Base-by-base conservation (phyloP, 2,797 vertebrate genomes). In the Sebastes flavidus region DNA sequence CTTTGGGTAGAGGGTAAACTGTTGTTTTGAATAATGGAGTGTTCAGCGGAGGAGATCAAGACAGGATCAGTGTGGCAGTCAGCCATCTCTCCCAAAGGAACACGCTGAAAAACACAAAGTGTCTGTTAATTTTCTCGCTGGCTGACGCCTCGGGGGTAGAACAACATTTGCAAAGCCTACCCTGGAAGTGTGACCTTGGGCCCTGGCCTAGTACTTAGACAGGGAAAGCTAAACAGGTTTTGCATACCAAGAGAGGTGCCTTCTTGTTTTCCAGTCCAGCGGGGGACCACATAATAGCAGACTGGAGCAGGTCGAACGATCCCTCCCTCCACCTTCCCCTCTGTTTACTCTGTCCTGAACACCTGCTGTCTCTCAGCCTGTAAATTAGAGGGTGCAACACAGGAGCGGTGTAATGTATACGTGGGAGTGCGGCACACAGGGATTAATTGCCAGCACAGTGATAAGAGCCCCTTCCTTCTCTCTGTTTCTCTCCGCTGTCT, bases 341-440 rank as follows among this genome's bases (percentile, higher is more conserved):
- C 84, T 91, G 87, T 92, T 91, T 92, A 90, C 89, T 87, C 75
- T 85, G 87, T 92, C 87, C 87, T 61, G 87, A 89, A 90, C 92
- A 89, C 89, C 90, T 94, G 92, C 90, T 91, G 84, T 91, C 85
- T 87, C 88, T 87, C 84, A 77, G 90, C 84, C 78, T 88, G 90
- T 83, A 92, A 94, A 95, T 94, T 88, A 94, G 89, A 88, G 85
- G 82, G 79, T 84, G 78, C 84, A 87, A 76, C 87, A 87, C 81
- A 81, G 80, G 78, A 81, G 77, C 77, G 56, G 84, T 81, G 77
- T 84, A 75, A 82, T 80, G 72, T 84, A 89, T 83, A 87, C 87
- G 86, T 88, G 76, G 83, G 87, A 86, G 87, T 75, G 72, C 30
- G 12, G 75, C 73, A 69, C 81, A 90, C 74, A 56, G 83, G 86